These are phyloP conservation scores for Stictonetta naevosa DNA, from an alignment of 2,113 vertebrate genomes.

Conservation along the genomic window DNA sequence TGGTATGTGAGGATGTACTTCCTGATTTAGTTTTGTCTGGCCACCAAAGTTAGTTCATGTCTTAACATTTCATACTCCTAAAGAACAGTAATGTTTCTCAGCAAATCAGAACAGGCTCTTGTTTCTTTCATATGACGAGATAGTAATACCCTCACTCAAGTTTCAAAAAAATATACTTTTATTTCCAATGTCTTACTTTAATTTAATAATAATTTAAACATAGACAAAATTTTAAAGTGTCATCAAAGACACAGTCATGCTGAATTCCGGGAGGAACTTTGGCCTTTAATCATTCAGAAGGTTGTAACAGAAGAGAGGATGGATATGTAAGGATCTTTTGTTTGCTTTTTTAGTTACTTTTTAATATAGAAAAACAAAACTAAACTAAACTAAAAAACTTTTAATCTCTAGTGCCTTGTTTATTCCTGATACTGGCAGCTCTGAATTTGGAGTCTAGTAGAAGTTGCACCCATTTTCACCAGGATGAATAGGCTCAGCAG, in stretches of 20 bases:
- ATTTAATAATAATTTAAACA: background rate
- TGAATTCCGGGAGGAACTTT: background rate
- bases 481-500: background rate
- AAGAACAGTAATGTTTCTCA: background rate
- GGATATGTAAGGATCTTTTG: background rate
- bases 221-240: background rate
- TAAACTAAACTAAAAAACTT: too few relatives aligned
- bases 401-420: background rate
- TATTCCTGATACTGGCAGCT: background rate
- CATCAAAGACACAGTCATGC: background rate
- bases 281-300: background rate
- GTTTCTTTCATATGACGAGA: background rate
- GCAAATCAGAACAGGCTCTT: background rate
- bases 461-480: background rate
- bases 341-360: background rate
- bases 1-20: slow-evolving; percentile 8
- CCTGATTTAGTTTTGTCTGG: slow-evolving; percentile 36
- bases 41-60: background rate
- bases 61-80: background rate
- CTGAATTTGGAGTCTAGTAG: background rate
- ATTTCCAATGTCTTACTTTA: background rate
- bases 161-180: background rate
- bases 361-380: background rate
- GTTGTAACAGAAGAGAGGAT: background rate
- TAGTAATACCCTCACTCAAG: background rate